Conservation (phyloP, 2,888 invertebrate species). For the Erebia aethiops region DNA sequence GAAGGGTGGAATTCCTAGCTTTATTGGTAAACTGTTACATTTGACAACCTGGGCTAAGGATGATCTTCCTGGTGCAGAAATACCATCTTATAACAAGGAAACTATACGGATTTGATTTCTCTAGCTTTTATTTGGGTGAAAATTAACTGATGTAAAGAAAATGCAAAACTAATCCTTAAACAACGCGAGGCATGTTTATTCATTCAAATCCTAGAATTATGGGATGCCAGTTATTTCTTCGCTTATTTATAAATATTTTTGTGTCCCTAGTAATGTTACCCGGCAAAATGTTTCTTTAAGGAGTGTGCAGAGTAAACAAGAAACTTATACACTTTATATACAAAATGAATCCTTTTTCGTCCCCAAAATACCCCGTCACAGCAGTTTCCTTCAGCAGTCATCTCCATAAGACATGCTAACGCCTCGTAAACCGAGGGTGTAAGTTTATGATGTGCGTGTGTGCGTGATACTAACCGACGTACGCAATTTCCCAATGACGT, state of each 20-base stretch:
- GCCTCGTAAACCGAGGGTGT: conserved; percentile 26
- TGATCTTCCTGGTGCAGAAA: no score
- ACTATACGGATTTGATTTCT: no score
- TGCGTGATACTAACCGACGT: conserved; percentile 24
- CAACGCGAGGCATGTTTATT: no score
- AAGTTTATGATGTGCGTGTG: conserved; percentile 15
- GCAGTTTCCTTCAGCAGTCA: conserved; percentile 27
- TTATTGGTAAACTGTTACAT: neutral
- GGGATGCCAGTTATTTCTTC: no score
- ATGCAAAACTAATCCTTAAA: no score
- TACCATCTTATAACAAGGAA: no score
- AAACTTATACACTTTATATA: conserved; percentile 1
- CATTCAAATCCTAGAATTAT: no score
- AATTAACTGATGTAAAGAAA: no score
- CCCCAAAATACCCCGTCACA: conserved; percentile 27
- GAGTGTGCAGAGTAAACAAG: conserved; percentile 16
- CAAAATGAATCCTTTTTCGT: conserved; percentile 26
- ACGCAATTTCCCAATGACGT: conserved; percentile 32
- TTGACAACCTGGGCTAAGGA: neutral
- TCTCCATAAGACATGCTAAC: conserved; percentile 27
- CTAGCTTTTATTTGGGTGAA: no score
- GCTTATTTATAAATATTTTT: no score
- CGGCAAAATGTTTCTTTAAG: neutral
- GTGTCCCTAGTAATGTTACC: no score
- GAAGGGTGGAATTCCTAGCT: neutral